phyloP scores from a whole-genome alignment of 2,113 vertebrate genomes.

The Ploceus nigricollis region DNA sequence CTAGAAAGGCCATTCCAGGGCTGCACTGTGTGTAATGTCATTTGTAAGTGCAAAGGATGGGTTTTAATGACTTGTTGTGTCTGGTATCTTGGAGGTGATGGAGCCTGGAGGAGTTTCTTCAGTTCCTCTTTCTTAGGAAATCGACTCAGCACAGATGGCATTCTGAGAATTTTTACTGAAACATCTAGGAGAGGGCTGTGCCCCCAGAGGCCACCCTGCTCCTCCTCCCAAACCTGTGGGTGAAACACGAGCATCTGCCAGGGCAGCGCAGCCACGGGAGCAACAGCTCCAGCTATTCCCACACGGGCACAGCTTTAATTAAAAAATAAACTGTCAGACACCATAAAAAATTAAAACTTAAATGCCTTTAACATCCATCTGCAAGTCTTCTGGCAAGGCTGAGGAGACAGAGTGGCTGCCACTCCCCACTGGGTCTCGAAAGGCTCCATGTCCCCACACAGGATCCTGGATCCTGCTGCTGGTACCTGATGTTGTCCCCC shows the following conservation, averaged over 20 bases:
- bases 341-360: neutral
- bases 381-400: neutral
- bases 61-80: neutral
- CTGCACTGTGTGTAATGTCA: accelerated
- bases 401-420: neutral
- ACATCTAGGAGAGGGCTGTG: neutral
- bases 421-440: neutral
- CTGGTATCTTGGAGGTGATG: neutral
- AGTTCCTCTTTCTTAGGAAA: neutral
- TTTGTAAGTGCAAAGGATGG: neutral
- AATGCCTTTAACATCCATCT: neutral
- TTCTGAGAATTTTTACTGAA: neutral
- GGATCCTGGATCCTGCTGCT: neutral
- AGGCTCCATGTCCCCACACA: neutral
- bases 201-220: neutral
- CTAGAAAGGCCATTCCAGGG: neutral
- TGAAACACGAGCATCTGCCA: neutral
- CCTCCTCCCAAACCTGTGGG: neutral
- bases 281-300: neutral
- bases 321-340: conserved; percentile 1
- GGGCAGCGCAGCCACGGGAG: neutral
- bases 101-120: neutral
- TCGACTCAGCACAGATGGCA: neutral
- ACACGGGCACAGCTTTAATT: neutral
- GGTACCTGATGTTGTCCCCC: neutral